These are phyloP conservation scores for Pteromalus puparum DNA, from an alignment of 1,140 invertebrate genomes.

Conservation along the genomic window DNA sequence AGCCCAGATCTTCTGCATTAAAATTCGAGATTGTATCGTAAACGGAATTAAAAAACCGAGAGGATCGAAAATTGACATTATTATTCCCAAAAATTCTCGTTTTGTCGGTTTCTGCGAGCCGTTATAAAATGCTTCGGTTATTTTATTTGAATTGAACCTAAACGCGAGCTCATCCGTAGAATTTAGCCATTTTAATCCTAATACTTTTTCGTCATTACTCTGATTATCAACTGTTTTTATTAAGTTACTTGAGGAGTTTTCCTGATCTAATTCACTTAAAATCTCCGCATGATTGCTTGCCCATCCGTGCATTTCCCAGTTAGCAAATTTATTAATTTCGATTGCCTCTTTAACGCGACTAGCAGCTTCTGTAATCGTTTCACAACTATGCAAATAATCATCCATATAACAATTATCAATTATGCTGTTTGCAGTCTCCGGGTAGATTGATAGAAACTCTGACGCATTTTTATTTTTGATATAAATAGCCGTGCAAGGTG, in stretches of 20 bases:
- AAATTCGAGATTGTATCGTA: slow-evolving; percentile 64
- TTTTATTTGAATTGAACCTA: not conserved
- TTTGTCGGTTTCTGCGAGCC: slow-evolving; percentile 54
- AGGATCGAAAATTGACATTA: slow-evolving; percentile 65
- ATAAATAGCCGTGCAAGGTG: slow-evolving; percentile 60
- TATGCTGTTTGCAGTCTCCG: not conserved
- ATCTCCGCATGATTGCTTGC: slow-evolving; percentile 14
- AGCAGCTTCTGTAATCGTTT: not conserved
- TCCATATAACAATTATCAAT: slow-evolving; percentile 40
- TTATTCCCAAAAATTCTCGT: slow-evolving; percentile 55
- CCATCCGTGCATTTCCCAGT: slow-evolving; percentile 45
- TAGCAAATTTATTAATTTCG: not conserved
- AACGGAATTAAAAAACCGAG: slow-evolving; percentile 66
- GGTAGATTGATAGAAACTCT: not conserved
- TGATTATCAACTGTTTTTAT: not conserved
- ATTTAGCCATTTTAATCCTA: slow-evolving; percentile 7
- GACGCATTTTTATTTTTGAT: slow-evolving; percentile 60
- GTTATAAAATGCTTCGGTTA: not conserved
- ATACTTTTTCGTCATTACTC: not conserved
- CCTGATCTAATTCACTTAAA: not conserved
- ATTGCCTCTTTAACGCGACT: not conserved
- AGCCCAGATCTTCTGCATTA: slow-evolving; percentile 66
- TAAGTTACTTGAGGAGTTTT: not conserved
- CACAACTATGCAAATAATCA: slow-evolving; percentile 38
- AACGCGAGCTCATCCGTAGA: not conserved